Evolutionary conservation across 2,888 invertebrate species (phyloP).

Genomic region (Drosophila antonietae): DNA sequence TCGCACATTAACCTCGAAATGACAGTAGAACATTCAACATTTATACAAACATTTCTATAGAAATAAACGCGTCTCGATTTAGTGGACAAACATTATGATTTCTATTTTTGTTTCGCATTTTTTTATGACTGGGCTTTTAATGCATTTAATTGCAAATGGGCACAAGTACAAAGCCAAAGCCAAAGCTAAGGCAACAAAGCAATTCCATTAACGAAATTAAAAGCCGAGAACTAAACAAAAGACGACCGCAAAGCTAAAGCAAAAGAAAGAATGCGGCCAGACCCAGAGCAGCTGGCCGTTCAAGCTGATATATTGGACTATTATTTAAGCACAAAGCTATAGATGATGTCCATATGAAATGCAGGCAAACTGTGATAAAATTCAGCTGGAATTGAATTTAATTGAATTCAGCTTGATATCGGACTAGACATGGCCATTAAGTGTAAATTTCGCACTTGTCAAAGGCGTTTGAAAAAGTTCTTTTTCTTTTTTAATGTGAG

Average conservation of each 20-base stretch:
- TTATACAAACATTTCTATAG: conserved; percentile 16
- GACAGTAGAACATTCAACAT: conserved; percentile 36
- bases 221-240: conserved; percentile 46
- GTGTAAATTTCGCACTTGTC: background rate
- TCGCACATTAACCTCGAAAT: conserved; percentile 65
- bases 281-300: conserved; percentile 17
- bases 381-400: background rate
- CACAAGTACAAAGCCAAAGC: conserved; percentile 9
- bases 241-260: conserved; percentile 16
- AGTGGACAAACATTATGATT: conserved; percentile 40
- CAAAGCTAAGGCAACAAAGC: conserved; percentile 6
- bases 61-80: conserved; percentile 33
- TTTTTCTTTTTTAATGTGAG: background rate
- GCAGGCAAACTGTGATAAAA: conserved; percentile 1
- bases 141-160: conserved; percentile 67
- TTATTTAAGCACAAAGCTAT: conserved; percentile 6
- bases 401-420: background rate
- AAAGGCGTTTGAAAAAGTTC: conserved; percentile 18
- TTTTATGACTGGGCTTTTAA: conserved; percentile 59
- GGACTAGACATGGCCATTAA: background rate
- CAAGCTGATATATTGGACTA: conserved; percentile 16
- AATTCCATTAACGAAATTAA: conserved; percentile 73
- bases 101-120: conserved; percentile 53
- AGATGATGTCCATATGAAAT: conserved; percentile 16
- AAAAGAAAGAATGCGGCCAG: conserved; percentile 49